A percentile compares a stretch with the other conserved stretches of the same genome.
Evolutionary conservation across 2,797 vertebrate genomes (phyloP).

Genomic region (Nannoperca australis): DNA sequence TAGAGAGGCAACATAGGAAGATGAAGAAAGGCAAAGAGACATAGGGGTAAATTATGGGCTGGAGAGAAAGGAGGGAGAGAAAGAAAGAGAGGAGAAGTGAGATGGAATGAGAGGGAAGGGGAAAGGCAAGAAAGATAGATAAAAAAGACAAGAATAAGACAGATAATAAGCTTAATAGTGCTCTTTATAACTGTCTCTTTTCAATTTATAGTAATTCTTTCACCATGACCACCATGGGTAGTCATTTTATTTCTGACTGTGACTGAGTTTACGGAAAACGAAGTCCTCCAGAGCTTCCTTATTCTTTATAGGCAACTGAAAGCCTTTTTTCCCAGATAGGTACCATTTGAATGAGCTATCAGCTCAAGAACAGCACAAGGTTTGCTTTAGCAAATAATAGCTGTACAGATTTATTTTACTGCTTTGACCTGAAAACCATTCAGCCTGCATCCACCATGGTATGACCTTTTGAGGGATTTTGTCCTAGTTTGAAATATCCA

Average conservation of each 20-base stretch:
- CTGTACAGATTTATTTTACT: conserved; percentile 28
- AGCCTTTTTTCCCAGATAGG: conserved; percentile 20
- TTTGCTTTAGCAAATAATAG: conserved; percentile 48
- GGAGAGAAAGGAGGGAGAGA: conserved; percentile 28
- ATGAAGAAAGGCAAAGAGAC: conserved; percentile 46
- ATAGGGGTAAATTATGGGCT: conserved; percentile 46
- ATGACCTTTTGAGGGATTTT: conserved; percentile 49
- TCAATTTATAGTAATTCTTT: conserved; percentile 50
- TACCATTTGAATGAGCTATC: conserved; percentile 38
- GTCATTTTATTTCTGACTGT: conserved; percentile 46
- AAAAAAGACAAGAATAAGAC: conserved; percentile 41
- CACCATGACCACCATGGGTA: conserved; percentile 24
- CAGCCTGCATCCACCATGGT: conserved; percentile 1
- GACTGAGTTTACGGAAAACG: conserved; percentile 39
- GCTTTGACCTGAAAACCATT: conserved; percentile 48
- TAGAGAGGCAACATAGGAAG: conserved; percentile 51
- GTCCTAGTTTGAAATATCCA: conserved; percentile 47
- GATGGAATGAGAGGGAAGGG: conserved; percentile 24
- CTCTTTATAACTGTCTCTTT: conserved; percentile 47
- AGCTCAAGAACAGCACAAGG: conserved; percentile 28
- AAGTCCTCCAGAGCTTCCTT: conserved; percentile 11
- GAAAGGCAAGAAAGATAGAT: conserved; percentile 19
- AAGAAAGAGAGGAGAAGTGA: conserved; percentile 13
- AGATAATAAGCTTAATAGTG: conserved; percentile 30
- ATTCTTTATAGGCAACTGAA: conserved; percentile 24